phyloP scores from a whole-genome alignment of 1,140 invertebrate species.

The Spodoptera frugiperda region DNA sequence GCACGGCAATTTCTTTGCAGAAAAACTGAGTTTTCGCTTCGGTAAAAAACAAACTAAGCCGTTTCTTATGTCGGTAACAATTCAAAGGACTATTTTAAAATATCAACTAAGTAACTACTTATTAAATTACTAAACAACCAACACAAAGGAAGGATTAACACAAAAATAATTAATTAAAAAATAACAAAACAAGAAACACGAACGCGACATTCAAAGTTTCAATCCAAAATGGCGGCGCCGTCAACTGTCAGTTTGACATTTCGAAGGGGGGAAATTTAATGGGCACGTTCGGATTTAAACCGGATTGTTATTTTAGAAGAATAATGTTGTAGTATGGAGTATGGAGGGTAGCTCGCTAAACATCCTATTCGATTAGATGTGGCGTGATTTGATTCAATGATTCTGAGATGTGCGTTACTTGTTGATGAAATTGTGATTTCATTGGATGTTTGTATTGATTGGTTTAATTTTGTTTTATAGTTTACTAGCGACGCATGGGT shows the following conservation, averaged over 20 bases:
- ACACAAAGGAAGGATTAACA: neutral
- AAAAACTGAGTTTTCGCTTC: no score
- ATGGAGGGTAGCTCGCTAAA: slow-evolving; percentile 16
- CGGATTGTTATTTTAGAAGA: slow-evolving; percentile 71
- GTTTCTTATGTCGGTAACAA: no score
- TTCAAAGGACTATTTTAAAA: no score
- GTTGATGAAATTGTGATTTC: slow-evolving; percentile 18
- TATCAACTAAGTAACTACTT: no score
- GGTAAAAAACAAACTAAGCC: no score
- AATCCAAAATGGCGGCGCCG: slow-evolving; percentile 58
- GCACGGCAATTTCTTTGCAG: no score
- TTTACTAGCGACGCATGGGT: no score
- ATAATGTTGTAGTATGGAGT: neutral
- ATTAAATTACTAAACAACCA: no score
- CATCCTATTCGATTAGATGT: slow-evolving; percentile 41
- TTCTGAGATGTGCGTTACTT: slow-evolving; percentile 7
- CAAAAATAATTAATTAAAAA: slow-evolving; percentile 40
- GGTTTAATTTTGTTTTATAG: no score
- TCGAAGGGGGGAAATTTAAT: slow-evolving; percentile 62
- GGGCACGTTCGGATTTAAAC: slow-evolving; percentile 69
- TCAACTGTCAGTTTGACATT: slow-evolving; percentile 80
- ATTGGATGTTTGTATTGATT: neutral
- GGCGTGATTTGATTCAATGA: neutral
- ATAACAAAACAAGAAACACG: slow-evolving; percentile 20
- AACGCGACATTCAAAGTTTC: slow-evolving; percentile 43